Percentiles rank a stretch among this genome's conserved stretches.
These are phyloP conservation scores for Pseudanteris insignis DNA, from an alignment of 2,888 invertebrate genomes.

Conservation along the genomic window DNA sequence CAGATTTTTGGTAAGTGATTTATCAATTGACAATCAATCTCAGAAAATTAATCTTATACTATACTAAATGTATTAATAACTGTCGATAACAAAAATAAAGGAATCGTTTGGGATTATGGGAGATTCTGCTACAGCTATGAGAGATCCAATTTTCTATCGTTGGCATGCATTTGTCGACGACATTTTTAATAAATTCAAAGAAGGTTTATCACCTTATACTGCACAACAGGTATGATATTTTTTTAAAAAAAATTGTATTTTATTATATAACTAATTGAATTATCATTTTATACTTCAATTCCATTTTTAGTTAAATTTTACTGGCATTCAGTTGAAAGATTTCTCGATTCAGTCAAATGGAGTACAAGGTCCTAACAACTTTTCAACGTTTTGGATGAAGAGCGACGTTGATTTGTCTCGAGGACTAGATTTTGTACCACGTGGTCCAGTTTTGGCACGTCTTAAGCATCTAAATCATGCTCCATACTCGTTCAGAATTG, in stretches of 20 bases:
- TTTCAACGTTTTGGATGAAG: constrained; percentile 82
- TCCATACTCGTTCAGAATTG: constrained; percentile 74
- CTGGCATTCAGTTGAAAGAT: constrained; percentile 72
- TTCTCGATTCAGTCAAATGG: constrained; percentile 68
- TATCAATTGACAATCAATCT: not conserved
- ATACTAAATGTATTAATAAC: not conserved
- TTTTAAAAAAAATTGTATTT: no score
- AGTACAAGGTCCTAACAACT: constrained; percentile 63
- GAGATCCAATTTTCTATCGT: constrained; percentile 87
- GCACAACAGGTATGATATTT: constrained; percentile 69
- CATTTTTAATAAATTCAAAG: constrained; percentile 80
- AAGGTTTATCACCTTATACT: constrained; percentile 74
- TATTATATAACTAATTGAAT: no score
- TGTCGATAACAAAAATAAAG: constrained; percentile 67
- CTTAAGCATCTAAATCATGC: constrained; percentile 83
- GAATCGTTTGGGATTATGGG: constrained; percentile 86
- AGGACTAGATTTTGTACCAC: constrained; percentile 83
- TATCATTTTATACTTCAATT: no score
- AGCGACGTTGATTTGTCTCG: constrained; percentile 80
- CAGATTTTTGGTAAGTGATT: constrained; percentile 71
- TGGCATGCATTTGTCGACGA: constrained; percentile 85
- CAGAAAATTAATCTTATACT: not conserved
- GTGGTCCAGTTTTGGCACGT: constrained; percentile 77
- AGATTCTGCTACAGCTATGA: constrained; percentile 85
- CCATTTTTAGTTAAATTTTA: constrained; percentile 72